Evolutionary conservation across 2,888 invertebrate species (phyloP).

Genomic region (Spodoptera exigua): DNA sequence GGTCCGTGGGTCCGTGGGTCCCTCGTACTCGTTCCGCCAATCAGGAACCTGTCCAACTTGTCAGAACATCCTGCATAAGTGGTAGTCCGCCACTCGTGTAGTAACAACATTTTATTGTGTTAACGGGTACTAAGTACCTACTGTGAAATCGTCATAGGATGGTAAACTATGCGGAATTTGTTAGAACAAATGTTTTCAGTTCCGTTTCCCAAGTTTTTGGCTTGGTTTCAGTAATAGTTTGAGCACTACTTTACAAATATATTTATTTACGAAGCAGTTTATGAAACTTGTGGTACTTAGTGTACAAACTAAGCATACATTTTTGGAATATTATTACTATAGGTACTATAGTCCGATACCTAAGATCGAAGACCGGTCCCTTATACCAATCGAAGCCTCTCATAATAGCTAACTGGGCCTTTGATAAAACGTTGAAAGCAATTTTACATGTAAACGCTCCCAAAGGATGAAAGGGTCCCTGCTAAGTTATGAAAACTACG

Average conservation of each 20-base stretch:
- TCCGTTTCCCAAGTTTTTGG: too few relatives aligned
- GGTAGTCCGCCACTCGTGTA: constrained; percentile 4
- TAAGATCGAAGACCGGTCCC: not conserved
- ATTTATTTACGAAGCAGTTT: too few relatives aligned
- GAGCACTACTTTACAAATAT: too few relatives aligned
- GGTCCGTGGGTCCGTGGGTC: constrained; percentile 12
- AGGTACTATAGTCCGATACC: not conserved
- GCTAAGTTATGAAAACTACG: constrained; percentile 2
- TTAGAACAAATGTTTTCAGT: too few relatives aligned
- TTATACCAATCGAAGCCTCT: not conserved
- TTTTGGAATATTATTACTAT: not conserved
- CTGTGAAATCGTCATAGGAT: too few relatives aligned
- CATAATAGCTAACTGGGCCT: constrained; percentile 1
- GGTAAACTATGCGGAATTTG: too few relatives aligned
- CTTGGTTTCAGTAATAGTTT: too few relatives aligned
- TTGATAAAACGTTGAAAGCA: constrained; percentile 4
- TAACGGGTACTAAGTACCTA: too few relatives aligned
- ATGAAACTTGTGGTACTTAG: too few relatives aligned
- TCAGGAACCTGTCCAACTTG: constrained; percentile 39
- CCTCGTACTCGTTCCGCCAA: constrained; percentile 29
- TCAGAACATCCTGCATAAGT: constrained; percentile 27
- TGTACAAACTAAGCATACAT: not conserved
- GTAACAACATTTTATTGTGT: not conserved
- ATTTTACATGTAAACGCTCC: constrained; percentile 4
- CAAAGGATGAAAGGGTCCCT: constrained; percentile 1